Base-by-base conservation (phyloP, 2,113 vertebrate genomes). In the Paralichthys olivaceus region DNA sequence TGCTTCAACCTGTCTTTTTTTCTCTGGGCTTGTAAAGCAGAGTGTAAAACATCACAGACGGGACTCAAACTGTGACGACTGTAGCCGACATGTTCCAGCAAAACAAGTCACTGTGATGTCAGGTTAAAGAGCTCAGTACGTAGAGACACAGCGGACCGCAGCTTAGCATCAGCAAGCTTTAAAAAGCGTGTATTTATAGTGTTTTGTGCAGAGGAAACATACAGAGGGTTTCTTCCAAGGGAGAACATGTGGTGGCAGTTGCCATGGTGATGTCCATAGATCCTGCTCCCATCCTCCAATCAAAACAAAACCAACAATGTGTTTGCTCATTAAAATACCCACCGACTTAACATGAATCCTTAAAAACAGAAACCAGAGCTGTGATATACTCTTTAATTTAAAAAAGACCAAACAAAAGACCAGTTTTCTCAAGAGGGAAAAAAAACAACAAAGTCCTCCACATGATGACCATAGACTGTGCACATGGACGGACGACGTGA, bases 241-340 rank as follows among this genome's bases (percentile, higher is more conserved):
- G 58, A 62, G 20, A 72, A 66, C 19, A 54, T 70, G 72, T 9
- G 62, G 68, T 67, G 11, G n/a, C 69, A 54, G 79, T 89, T 91
- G 66, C 72, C 63, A 81, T 73, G 84, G 77, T 2, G 67, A 86
- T 61, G 81, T 77, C 74, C 72, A 76, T 61, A 72, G 71, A 80
- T 77, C 65, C 54, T 51, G 37, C 72, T 72, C 68, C 64, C 49
- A 45, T 79, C 54, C 23, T 28, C 12, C 7, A 17, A 60, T 60
- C 19, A 22, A n/a, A 61, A 37, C 32, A 22, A 23, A 9, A 54
- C n/a, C 51, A 11, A 22, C n/a, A 22, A 53, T 53, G 49, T 22
- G 49, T 53, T 53, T 8, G 29, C 28, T 34, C 57, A n/a, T 20
- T 9, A n/a, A 28, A n/a, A 7, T 34, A 32, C 3, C n/a, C n/a